phyloP scores from a whole-genome alignment of 1,140 invertebrate genomes.

The Temnothorax longispinosus region DNA sequence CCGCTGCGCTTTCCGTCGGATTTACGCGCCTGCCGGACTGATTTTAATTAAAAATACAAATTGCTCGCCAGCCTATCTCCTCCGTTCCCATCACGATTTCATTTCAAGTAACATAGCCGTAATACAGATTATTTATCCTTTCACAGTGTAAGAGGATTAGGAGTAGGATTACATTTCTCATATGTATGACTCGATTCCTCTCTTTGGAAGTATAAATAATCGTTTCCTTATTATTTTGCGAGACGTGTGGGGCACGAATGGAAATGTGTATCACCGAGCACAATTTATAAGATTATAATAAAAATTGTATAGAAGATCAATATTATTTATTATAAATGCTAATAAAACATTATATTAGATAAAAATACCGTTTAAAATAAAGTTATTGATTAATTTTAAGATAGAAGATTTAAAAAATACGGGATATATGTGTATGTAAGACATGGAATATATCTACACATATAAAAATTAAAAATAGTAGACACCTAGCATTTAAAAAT shows the following conservation, averaged over 20 bases:
- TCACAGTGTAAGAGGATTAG: constrained; percentile 37
- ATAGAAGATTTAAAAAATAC: background rate
- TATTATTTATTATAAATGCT: background rate
- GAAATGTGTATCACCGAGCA: background rate
- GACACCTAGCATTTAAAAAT: background rate
- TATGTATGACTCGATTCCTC: constrained; percentile 7
- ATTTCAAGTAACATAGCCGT: constrained; percentile 24
- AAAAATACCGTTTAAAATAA: background rate
- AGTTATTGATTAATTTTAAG: background rate
- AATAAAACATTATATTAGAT: background rate
- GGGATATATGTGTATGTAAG: background rate
- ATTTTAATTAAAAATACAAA: constrained; percentile 64
- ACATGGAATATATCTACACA: background rate
- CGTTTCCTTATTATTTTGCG: background rate
- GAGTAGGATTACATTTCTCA: constrained; percentile 10
- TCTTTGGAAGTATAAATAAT: constrained; percentile 18
- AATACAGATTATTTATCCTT: constrained; percentile 41
- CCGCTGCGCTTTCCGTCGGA: background rate
- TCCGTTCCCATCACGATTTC: constrained; percentile 20
- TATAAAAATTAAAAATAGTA: background rate
- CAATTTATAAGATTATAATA: background rate
- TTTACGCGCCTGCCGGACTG: constrained; percentile 25
- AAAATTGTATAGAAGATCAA: background rate
- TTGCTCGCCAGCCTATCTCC: constrained; percentile 27
- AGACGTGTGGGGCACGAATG: background rate